Evolutionary conservation across 2,797 vertebrate genomes (phyloP).

Genomic region (Dermochelys coriacea): DNA sequence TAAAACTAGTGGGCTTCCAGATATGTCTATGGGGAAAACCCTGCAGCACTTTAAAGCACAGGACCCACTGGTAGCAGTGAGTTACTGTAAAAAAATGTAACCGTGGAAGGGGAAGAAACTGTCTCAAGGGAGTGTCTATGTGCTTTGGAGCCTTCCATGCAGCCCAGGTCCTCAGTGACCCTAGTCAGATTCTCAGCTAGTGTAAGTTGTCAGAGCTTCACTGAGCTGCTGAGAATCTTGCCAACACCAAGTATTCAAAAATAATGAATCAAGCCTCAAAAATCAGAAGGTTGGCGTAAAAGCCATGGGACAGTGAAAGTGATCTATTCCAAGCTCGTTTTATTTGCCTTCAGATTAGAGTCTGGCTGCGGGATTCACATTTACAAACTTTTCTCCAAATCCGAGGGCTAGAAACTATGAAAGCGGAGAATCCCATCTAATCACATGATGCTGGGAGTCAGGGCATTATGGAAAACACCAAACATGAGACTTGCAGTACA

Average conservation of each 20-base stretch:
- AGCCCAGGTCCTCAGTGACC: neutral
- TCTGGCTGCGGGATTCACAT: no score
- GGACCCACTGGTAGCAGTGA: neutral
- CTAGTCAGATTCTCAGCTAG: neutral
- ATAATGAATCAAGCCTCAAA: no score
- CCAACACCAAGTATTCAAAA: no score
- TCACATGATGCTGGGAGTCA: neutral
- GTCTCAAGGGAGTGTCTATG: no score
- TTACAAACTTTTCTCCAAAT: no score
- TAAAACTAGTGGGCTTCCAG: fast-evolving
- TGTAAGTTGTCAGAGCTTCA: neutral
- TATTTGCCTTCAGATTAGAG: no score
- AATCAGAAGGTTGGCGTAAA: no score
- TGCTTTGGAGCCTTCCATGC: neutral
- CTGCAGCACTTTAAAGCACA: neutral
- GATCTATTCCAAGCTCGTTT: no score
- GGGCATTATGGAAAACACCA: neutral
- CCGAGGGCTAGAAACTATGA: no score
- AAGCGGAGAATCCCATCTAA: no score
- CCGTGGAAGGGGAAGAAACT: neutral
- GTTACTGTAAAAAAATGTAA: neutral
- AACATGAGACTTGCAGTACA: neutral
- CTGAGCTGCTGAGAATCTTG: neutral
- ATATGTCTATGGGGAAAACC: fast-evolving
- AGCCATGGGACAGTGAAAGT: no score